Evolutionary conservation across 2,888 invertebrate species (phyloP).

Genomic region (Empis stercorea): DNA sequence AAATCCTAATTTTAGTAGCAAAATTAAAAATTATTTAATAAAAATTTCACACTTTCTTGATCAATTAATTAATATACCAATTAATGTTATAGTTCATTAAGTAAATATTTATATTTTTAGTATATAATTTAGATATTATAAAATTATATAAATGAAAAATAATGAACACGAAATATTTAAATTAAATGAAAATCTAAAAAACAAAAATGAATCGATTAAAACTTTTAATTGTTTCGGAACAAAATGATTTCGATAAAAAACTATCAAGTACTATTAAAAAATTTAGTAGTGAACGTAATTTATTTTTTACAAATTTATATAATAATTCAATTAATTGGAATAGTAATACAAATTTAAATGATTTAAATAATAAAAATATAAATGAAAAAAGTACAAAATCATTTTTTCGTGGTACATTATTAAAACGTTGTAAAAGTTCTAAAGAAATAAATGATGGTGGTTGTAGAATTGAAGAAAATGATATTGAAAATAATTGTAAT

Average conservation of each 20-base stretch:
- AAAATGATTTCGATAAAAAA: conserved; percentile 13
- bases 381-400: background rate
- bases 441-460: too few relatives aligned
- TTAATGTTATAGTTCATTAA: too few relatives aligned
- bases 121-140: too few relatives aligned
- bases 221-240: conserved; percentile 12
- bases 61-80: too few relatives aligned
- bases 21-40: too few relatives aligned
- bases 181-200: too few relatives aligned
- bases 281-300: conserved; percentile 13
- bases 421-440: conserved; percentile 14
- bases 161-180: too few relatives aligned
- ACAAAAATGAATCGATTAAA: conserved; percentile 11
- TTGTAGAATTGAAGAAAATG: background rate
- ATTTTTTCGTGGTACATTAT: conserved; percentile 11
- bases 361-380: background rate
- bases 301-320: conserved; percentile 13
- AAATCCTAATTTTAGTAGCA: too few relatives aligned
- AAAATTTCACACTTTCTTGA: too few relatives aligned
- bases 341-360: conserved; percentile 11
- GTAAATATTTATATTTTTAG: too few relatives aligned
- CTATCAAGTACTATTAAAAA: conserved; percentile 12
- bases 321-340: conserved; percentile 13
- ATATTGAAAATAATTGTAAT: conserved; percentile 3
- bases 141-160: too few relatives aligned